Evolutionary conservation across 2,888 invertebrate genomes (phyloP).

Genomic region (Drosophila meridiana): DNA sequence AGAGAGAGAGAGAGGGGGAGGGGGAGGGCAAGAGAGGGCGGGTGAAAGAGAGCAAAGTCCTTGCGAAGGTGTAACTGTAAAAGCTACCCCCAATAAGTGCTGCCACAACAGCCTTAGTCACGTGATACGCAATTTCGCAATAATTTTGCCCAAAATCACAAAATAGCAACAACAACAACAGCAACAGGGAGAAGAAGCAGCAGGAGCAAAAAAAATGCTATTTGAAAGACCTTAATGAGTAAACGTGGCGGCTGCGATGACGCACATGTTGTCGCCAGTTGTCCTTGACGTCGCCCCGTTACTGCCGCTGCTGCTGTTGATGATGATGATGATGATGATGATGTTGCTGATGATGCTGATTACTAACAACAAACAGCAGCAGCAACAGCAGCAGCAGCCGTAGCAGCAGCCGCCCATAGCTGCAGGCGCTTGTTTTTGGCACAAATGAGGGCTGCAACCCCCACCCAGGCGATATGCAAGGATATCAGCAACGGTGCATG

Average conservation of each 20-base stretch:
- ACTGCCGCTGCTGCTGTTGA: slow-evolving; percentile 1
- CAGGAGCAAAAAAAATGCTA: slow-evolving; percentile 16
- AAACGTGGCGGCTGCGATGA: slow-evolving; percentile 74
- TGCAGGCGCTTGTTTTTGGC: slow-evolving; percentile 64
- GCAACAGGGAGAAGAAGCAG: not conserved
- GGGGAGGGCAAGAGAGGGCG: not conserved
- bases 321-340: slow-evolving; percentile 34
- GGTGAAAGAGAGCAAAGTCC: slow-evolving; percentile 17
- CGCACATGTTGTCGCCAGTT: slow-evolving; percentile 78
- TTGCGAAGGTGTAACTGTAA: slow-evolving; percentile 63
- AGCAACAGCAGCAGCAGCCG: slow-evolving; percentile 38
- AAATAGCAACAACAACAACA: slow-evolving; percentile 40
- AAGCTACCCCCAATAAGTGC: slow-evolving; percentile 68
- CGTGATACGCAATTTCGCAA: slow-evolving; percentile 70
- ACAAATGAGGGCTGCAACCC: slow-evolving; percentile 80
- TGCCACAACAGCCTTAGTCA: slow-evolving; percentile 23
- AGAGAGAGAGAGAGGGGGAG: not conserved
- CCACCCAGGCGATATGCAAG: slow-evolving; percentile 49
- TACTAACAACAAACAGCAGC: slow-evolving; percentile 68
- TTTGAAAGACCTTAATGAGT: slow-evolving; percentile 71
- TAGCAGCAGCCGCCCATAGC: slow-evolving; percentile 60
- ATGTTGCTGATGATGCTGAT: slow-evolving; percentile 76
- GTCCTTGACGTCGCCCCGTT: slow-evolving; percentile 62
- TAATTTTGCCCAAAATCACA: slow-evolving; percentile 60
- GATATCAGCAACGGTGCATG: slow-evolving; percentile 70